phyloP scores from a whole-genome alignment of 2,888 invertebrate species.

The Polia nebulosa region DNA sequence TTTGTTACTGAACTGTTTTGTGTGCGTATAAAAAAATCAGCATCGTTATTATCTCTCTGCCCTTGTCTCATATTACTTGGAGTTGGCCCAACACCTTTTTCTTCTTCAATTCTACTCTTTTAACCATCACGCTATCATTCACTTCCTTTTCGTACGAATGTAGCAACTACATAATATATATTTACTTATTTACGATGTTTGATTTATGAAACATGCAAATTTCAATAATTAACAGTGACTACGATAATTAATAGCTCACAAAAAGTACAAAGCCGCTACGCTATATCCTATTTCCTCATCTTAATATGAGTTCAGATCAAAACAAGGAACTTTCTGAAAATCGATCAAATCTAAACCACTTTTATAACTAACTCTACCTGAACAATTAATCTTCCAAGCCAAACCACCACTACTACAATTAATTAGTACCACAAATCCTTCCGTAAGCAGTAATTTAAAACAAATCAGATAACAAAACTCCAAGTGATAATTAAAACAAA shows the following conservation, averaged over 20 bases:
- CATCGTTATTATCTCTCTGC: neutral
- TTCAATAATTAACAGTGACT: neutral
- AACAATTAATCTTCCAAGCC: conserved; percentile 40
- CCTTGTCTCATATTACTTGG: too few relatives aligned
- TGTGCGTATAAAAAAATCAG: neutral
- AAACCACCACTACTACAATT: conserved; percentile 7
- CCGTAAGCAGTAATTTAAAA: conserved; percentile 40
- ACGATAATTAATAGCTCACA: neutral
- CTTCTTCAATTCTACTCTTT: too few relatives aligned
- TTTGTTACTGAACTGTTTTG: conserved; percentile 10
- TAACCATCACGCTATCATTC: too few relatives aligned
- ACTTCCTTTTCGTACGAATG: too few relatives aligned
- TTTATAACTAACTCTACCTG: conserved; percentile 13
- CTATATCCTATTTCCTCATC: conserved; percentile 12
- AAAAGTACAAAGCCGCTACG: neutral
- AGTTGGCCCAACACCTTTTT: too few relatives aligned
- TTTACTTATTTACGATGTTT: too few relatives aligned
- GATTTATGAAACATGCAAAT: conserved; percentile 2
- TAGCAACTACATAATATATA: too few relatives aligned
- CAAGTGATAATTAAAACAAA: conserved; percentile 49
- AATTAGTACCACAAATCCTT: conserved; percentile 39
- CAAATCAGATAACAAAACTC: conserved; percentile 47
- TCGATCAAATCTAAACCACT: conserved; percentile 35
- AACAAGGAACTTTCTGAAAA: conserved; percentile 32
- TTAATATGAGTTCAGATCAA: conserved; percentile 4